These are phyloP conservation scores for Sialia sialis DNA, from an alignment of 2,113 vertebrate genomes.

Conservation along the genomic window DNA sequence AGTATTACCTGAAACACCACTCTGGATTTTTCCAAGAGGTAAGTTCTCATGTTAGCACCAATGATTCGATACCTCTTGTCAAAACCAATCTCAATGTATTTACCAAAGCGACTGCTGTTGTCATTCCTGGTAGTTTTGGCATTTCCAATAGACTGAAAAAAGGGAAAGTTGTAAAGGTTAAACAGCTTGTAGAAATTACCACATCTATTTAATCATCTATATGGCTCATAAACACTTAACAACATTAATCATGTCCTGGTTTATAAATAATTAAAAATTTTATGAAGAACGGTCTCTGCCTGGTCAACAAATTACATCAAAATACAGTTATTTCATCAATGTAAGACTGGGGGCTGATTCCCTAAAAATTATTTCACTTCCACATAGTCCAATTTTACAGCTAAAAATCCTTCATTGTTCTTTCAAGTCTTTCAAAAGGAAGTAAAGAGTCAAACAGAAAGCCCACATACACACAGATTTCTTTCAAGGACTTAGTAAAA, in stretches of 20 bases:
- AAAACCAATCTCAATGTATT: constrained; percentile 98
- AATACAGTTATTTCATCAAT: neutral
- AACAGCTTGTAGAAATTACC: neutral
- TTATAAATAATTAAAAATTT: neutral
- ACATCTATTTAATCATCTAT: neutral
- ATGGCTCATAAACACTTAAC: neutral
- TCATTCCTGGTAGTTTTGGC: constrained; percentile 98
- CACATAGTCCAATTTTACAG: neutral
- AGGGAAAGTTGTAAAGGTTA: neutral
- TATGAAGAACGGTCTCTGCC: neutral
- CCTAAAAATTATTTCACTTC: neutral
- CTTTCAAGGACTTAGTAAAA: neutral
- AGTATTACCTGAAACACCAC: constrained; percentile 95
- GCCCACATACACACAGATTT: neutral
- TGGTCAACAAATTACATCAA: neutral
- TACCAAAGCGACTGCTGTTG: constrained; percentile 99
- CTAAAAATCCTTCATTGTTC: neutral
- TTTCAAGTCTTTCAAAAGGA: neutral
- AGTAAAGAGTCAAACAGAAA: neutral
- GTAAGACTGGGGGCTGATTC: neutral
- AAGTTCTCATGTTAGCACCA: constrained; percentile 98
- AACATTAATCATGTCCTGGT: neutral
- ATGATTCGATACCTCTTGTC: constrained; percentile 91
- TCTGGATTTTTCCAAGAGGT: constrained; percentile 95
- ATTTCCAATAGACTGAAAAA: constrained; percentile 91